Conservation (phyloP, 2,113 vertebrate species). For the Felis catus region DNA sequence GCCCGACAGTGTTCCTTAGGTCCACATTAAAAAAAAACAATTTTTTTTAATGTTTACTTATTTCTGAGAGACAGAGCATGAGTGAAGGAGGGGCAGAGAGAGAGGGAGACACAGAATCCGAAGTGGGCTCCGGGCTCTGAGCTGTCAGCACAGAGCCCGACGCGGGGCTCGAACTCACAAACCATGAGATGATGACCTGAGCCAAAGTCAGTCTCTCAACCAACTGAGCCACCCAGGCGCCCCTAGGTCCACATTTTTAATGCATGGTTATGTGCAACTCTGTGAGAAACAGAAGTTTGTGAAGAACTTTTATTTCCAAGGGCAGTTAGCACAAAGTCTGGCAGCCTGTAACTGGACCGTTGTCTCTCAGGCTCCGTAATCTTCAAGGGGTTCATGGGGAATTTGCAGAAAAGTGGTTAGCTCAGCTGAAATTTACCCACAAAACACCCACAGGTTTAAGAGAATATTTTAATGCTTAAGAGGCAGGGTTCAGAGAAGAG, state of each 20-base stretch:
- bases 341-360: background rate
- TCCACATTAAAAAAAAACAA: background rate
- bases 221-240: too few relatives aligned
- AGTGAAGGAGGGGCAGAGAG: too few relatives aligned
- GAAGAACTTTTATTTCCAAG: background rate
- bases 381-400: background rate
- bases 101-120: too few relatives aligned
- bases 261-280: background rate
- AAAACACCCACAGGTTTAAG: background rate
- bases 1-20: background rate
- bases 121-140: too few relatives aligned
- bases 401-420: background rate
- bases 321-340: background rate
- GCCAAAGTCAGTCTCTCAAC: too few relatives aligned
- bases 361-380: background rate
- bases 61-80: too few relatives aligned
- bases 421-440: conserved; percentile 12
- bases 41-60: too few relatives aligned
- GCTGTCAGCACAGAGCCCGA: too few relatives aligned
- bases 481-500: background rate
- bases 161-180: too few relatives aligned
- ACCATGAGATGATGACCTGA: too few relatives aligned
- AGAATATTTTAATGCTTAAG: background rate
- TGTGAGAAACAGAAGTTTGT: background rate
- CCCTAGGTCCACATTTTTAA: background rate